A percentile compares a stretch with the other conserved stretches of the same genome.
These are phyloP conservation scores for Cancer borealis DNA, from an alignment of 2,888 invertebrate species.

Conservation along the genomic window DNA sequence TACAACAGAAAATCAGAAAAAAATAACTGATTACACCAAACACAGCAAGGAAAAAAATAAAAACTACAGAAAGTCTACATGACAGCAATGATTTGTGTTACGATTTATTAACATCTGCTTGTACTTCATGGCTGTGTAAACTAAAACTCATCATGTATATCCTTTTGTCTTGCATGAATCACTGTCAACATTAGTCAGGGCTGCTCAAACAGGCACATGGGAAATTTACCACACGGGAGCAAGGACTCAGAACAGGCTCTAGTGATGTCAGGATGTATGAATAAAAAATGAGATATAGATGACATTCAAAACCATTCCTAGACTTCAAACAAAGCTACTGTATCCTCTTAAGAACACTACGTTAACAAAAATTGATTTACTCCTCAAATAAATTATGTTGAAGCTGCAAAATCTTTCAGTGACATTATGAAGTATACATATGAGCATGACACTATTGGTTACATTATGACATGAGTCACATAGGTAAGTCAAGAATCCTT, in stretches of 20 bases:
- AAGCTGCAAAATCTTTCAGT: not conserved
- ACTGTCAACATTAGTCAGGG: not conserved
- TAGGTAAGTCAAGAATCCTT: no score
- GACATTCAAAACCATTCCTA: not conserved
- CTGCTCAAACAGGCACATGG: not conserved
- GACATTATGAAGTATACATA: not conserved
- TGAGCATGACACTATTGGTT: not conserved
- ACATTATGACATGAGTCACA: not conserved
- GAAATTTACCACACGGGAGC: not conserved
- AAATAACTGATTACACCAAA: not conserved
- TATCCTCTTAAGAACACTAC: no score
- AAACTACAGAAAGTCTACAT: not conserved
- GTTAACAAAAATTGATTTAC: not conserved
- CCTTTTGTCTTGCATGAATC: not conserved
- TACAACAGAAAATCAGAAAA: not conserved
- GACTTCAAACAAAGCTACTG: not conserved
- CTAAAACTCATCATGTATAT: not conserved
- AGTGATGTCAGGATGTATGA: not conserved
- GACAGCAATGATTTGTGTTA: not conserved
- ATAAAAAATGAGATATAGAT: not conserved
- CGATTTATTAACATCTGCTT: not conserved
- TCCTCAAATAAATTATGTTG: not conserved
- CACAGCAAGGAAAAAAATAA: not conserved
- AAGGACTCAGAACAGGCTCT: not conserved
- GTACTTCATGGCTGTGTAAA: not conserved